Evolutionary conservation across 1,140 invertebrate species (phyloP), one percentile per base, ranked within the genome.

Genomic region (Gryon sp.): DNA sequence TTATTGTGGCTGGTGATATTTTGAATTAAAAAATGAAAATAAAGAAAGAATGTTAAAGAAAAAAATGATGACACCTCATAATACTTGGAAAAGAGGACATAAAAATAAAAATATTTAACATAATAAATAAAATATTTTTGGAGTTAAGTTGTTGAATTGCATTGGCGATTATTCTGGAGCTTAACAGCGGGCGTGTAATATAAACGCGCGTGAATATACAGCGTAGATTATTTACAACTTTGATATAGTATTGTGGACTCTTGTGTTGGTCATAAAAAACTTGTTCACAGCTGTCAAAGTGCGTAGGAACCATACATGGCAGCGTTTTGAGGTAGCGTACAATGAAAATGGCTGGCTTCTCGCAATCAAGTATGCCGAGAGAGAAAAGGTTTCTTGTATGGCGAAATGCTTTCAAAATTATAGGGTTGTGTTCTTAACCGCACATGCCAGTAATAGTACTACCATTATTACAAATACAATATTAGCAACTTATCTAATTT

Each of bases 231-330:
- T 77, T 77, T 77, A 77, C 68, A 77, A 73, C 75, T 28, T 65
- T 41, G 73, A 73, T 78, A 78, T 73, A 66, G 75, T 46, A n/a
- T 36, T 28, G 40, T 55, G 45, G 14, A 66, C 66, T 68, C 55
- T 57, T 36, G 62, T 20, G 62, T 55, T 19, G 20, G 55, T 73
- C 65, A 65, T 78, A 78, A 78, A 78, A 74, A 78, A 63, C 65
- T 59, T 74, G 74, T 78, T 74, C 69, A 78, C 69, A 78, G 76
- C 76, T 78, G 76, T 78, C 76, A 78, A 78, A 74, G 69, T 59
- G 41, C 69, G 69, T 53, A 69, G 69, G 76, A 70, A 74, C 76
- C 76, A 78, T 78, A 78, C 76, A 78, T 70, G 69, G 69, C 22
- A 5, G 12, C 41, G 48, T 77, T 77, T 76, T 46, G 60, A 62